Conservation (phyloP, 2,888 invertebrate species). For the Caenorhabditis angaria region DNA sequence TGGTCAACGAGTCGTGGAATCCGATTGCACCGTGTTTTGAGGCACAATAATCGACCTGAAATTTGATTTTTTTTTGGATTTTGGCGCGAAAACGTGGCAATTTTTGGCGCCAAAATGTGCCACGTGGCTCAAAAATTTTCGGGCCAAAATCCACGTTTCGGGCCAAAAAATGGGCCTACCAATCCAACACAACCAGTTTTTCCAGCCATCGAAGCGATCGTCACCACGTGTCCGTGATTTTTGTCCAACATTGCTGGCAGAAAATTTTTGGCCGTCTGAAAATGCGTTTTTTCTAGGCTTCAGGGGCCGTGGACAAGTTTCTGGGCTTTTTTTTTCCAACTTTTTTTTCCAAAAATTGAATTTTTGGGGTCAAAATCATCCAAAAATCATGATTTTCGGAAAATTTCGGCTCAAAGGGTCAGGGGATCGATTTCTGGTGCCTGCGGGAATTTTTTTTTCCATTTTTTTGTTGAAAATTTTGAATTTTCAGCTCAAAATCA, state of each 20-base stretch:
- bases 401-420: too few relatives aligned
- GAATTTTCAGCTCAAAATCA: too few relatives aligned
- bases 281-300: background rate
- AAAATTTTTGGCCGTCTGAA: conserved; percentile 84
- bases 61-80: conserved; percentile 1
- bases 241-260: conserved; percentile 87
- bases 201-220: conserved; percentile 84
- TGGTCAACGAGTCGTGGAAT: conserved; percentile 87
- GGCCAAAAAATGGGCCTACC: too few relatives aligned
- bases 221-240: conserved; percentile 89
- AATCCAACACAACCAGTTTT: conserved; percentile 80
- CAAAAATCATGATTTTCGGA: too few relatives aligned
- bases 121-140: too few relatives aligned
- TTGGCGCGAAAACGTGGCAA: background rate
- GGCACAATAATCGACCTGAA: conserved; percentile 83
- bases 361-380: too few relatives aligned
- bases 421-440: too few relatives aligned
- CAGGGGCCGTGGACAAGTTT: too few relatives aligned
- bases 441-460: too few relatives aligned
- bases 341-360: background rate
- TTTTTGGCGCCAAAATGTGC: too few relatives aligned
- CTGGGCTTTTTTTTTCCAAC: background rate
- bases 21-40: conserved; percentile 94
- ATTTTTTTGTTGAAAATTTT: too few relatives aligned
- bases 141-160: too few relatives aligned